phyloP scores from a whole-genome alignment of 2,797 vertebrate species.

The Otus scops region DNA sequence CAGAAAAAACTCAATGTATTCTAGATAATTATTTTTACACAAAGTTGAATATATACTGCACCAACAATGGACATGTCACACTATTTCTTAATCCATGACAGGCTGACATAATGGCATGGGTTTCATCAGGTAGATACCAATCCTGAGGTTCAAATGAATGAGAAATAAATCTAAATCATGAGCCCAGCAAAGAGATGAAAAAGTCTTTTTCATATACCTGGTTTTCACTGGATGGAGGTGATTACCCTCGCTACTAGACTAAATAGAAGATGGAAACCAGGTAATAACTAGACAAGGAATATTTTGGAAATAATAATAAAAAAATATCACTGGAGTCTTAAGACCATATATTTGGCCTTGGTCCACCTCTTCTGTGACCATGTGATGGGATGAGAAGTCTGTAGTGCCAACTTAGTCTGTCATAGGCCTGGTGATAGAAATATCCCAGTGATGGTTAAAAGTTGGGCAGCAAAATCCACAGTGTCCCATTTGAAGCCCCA shows the following conservation, averaged over 20 bases:
- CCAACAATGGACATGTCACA: not conserved
- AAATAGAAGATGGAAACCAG: not conserved
- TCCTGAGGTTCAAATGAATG: not conserved
- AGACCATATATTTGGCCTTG: not conserved
- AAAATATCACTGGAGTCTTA: not conserved
- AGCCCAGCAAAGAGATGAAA: not conserved
- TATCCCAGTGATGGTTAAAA: not conserved
- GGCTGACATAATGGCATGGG: not conserved
- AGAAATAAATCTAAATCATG: not conserved
- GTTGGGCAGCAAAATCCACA: not conserved
- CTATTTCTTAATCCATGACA: not conserved
- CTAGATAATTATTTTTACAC: not conserved
- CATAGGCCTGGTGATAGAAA: not conserved
- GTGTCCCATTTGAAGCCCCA: not conserved
- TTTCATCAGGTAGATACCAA: not conserved
- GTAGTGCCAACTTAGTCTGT: accelerated
- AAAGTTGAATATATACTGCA: not conserved
- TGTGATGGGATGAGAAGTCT: not conserved
- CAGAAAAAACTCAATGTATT: not conserved
- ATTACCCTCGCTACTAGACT: not conserved
- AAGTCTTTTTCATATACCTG: not conserved
- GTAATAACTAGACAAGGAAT: not conserved
- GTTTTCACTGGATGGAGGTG: not conserved
- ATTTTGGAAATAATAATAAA: not conserved
- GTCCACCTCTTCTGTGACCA: not conserved